Evolutionary conservation across 2,797 vertebrate species (phyloP), one percentile per base, ranked within the genome.

Genomic region (Arrhamphus sclerolepis): DNA sequence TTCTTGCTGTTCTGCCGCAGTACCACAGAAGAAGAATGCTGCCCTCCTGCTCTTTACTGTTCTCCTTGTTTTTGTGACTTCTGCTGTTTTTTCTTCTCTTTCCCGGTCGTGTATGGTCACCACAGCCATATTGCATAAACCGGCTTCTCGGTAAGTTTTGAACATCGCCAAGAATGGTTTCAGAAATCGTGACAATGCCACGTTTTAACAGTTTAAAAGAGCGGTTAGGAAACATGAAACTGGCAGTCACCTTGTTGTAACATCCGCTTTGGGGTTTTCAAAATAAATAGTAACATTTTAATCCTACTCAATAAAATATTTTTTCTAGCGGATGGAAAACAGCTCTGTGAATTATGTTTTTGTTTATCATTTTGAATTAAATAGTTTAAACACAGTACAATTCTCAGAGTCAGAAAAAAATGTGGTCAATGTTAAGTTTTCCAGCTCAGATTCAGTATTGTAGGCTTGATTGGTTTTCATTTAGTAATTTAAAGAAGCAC

Each of bases 11-110:
- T 28, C 38, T 10, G 2, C 1, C 13, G 1, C 0, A 13, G 1
- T 14, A 59, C 0, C 70, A 65, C 47, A 80, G 78, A 82, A 81
- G 76, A 78, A 78, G 67, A 72, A 29, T 0, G 8, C 1, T 1
- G 6, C 13, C n/a, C 40, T 48, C 20, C 19, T 0, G 14, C 21
- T 13, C 9, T 1, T 24, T 48, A 28, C 8, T n/a, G 19, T 43
- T 43, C 26, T 41, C 10, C 11, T 28, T 1, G 46, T 21, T 44
- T 26, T 13, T 28, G 4, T 16, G 4, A 13, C 34, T 55, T 3
- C 5, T 10, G 4, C 3, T 52, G 7, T 17, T 2, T 3, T 16
- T 2, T 34, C 42, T 6, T 41, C 11, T 39, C 7, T 41, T 5
- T 54, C n/a, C n/a, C n/a, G n/a, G 5, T n/a, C 7, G 17, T 54